These are phyloP conservation scores for Alcis repandata DNA, from an alignment of 2,888 invertebrate species.

Conservation along the genomic window DNA sequence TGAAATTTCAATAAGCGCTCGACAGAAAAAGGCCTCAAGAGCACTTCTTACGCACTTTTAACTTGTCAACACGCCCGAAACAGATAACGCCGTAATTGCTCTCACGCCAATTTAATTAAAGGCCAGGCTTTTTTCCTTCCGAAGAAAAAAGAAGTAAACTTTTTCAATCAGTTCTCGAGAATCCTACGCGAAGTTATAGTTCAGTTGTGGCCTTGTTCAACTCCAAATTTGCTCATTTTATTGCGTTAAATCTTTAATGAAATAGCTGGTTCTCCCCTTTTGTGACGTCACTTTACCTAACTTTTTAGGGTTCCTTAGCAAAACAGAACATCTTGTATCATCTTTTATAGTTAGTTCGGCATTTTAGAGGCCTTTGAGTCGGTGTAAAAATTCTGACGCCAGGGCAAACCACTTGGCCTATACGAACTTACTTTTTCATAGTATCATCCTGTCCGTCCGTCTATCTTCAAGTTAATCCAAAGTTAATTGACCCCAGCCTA, in stretches of 20 bases:
- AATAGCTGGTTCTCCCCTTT: constrained; percentile 34
- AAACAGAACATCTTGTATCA: not conserved
- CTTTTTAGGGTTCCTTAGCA: not conserved
- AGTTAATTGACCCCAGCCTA: no score
- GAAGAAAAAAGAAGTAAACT: constrained; percentile 35
- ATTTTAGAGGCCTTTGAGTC: no score
- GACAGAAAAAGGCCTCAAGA: constrained; percentile 1
- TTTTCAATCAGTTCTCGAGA: constrained; percentile 45
- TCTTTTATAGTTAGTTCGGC: no score
- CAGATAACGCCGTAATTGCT: constrained; percentile 44
- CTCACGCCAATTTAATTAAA: constrained; percentile 44
- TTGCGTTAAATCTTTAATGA: constrained; percentile 45
- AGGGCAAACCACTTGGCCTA: no score
- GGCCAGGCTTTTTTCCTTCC: constrained; percentile 29
- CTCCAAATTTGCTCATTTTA: constrained; percentile 43
- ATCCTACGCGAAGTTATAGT: constrained; percentile 33
- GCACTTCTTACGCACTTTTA: constrained; percentile 24
- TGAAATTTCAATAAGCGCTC: constrained; percentile 15
- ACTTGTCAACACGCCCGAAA: constrained; percentile 37
- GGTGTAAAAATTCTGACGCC: no score
- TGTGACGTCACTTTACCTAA: constrained; percentile 3
- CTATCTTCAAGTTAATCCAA: no score
- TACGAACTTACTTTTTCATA: no score
- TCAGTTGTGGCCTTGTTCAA: constrained; percentile 35
- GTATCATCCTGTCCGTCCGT: no score